Evolutionary conservation across 2,888 invertebrate species (phyloP), one percentile per base, ranked within the genome.

Genomic region (Hydraecia micacea): DNA sequence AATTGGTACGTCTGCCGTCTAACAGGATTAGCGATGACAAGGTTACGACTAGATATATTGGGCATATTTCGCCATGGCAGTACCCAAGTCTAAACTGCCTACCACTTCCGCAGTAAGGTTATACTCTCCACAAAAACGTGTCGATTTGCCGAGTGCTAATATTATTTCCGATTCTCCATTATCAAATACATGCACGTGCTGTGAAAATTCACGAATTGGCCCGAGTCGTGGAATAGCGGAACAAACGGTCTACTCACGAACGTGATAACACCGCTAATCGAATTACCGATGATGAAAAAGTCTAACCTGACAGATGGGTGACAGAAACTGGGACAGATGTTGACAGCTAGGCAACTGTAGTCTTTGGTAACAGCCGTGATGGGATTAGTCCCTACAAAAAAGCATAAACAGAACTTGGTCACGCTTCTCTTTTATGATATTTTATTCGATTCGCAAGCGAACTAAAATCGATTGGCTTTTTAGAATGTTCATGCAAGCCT

Each of bases 181-280:
- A 84, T 84, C 80, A 82, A 90, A 89, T 88, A 83, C 88, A 91
- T 89, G 89, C 93, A 92, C 91, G 93, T 74, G 68, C 79, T 66
- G 49, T 28, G 39, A 69, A 83, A 74, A 91, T 86, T 88, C 89
- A 90, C 90, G 88, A 92, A 90, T 91, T 91, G 84, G 81, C 81
- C 84, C 87, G 86, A 85, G 84, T 92, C 90, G 90, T 91, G 91
- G 86, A 87, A 85, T 83, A 86, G 90, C 87, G 88, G 88, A 82
- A 79, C 75, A 83, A 91, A 91, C 91, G 89, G 89, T 90, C 89
- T 90, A 91, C 91, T 87, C 86, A 90, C 88, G 88, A 90, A 91
- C 73, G 75, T 91, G 89, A 86, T 90, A 90, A 89, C 91, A 89
- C 91, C 91, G 92, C 91, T 93, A 93, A 93, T 93, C 92, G 91